Evolutionary conservation across 1,140 invertebrate genomes (phyloP).

Genomic region (Hydropsyche tenuis): DNA sequence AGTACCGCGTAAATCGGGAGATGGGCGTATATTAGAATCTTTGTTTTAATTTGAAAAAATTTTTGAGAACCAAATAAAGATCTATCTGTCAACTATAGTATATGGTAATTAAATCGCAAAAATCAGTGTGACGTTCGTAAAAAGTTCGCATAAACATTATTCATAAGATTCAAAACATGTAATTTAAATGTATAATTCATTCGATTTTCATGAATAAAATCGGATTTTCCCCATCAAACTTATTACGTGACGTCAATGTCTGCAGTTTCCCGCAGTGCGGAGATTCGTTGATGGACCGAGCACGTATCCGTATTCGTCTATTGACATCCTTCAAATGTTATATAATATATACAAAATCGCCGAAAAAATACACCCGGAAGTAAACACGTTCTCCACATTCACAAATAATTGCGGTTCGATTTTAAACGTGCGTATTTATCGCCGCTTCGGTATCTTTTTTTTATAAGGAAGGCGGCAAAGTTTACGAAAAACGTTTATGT

Average conservation of each 20-base stretch:
- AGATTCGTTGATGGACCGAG: constrained; percentile 9
- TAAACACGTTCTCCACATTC: too few species aligned
- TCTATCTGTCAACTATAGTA: too few species aligned
- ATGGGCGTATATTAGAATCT: too few species aligned
- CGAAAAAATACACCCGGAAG: too few species aligned
- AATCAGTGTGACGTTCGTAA: not conserved
- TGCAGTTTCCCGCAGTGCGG: constrained; percentile 35
- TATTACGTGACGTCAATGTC: constrained; percentile 25
- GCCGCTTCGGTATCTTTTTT: not conserved
- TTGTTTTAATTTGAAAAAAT: too few species aligned
- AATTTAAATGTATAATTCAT: too few species aligned
- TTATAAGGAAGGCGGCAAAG: not conserved
- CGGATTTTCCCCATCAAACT: constrained; percentile 12
- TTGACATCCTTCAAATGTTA: constrained; percentile 18
- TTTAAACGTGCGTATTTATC: too few species aligned
- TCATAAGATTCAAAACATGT: too few species aligned
- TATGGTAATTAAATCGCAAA: too few species aligned
- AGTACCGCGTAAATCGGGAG: too few species aligned
- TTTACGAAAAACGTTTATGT: constrained; percentile 8
- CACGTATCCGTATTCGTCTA: not conserved
- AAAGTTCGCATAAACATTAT: not conserved
- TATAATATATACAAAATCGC: not conserved
- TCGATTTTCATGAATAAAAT: not conserved
- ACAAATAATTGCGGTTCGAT: too few species aligned
- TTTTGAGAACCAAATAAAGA: too few species aligned